These are phyloP conservation scores for Rhabdophis nuchalis DNA, from an alignment of 2,797 vertebrate species.

Conservation along the genomic window DNA sequence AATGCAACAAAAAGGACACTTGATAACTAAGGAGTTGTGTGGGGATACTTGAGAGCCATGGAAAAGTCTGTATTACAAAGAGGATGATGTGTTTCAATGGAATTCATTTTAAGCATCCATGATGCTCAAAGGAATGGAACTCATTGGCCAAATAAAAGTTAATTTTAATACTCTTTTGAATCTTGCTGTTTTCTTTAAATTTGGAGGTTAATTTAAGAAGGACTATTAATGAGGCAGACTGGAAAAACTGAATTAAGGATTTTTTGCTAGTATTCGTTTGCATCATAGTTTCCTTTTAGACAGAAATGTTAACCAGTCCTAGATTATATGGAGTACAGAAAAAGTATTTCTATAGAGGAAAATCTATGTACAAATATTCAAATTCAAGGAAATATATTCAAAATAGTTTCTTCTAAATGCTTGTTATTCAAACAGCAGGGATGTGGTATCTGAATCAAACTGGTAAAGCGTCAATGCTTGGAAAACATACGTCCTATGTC, in stretches of 20 bases:
- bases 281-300: too few species aligned
- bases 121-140: slow-evolving; percentile 81
- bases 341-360: not conserved
- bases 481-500: too few species aligned
- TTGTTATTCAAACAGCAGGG: not conserved
- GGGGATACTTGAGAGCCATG: slow-evolving; percentile 48
- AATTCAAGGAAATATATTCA: not conserved
- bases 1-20: slow-evolving; percentile 49
- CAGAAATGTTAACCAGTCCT: not conserved
- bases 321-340: not conserved
- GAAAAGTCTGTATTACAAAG: slow-evolving; percentile 38
- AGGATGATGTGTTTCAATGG: slow-evolving; percentile 30
- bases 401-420: not conserved
- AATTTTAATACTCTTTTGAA: slow-evolving; percentile 71
- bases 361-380: not conserved
- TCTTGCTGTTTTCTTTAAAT: not conserved
- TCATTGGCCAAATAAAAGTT: slow-evolving; percentile 91
- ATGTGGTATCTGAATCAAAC: not conserved
- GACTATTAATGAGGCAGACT: not conserved
- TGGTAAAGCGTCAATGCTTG: not conserved
- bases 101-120: slow-evolving; percentile 76
- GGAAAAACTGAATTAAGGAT: not conserved
- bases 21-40: slow-evolving; percentile 39
- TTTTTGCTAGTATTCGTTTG: not conserved
- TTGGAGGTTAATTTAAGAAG: not conserved